Evolutionary conservation across 2,797 vertebrate genomes (phyloP).

Genomic region (Simalia tracyae): DNA sequence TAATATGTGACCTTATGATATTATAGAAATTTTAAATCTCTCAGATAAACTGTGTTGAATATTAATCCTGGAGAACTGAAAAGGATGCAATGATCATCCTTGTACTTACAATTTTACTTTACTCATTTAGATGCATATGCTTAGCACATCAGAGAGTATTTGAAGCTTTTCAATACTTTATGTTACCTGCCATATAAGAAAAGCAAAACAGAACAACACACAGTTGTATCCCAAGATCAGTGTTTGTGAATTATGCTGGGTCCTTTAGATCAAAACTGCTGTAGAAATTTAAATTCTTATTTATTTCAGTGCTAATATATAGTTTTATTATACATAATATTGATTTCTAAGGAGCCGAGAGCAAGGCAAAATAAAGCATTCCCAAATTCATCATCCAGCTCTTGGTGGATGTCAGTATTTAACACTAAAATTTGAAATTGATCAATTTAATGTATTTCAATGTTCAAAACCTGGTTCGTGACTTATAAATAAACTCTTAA

Average conservation of each 20-base stretch:
- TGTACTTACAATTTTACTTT: neutral
- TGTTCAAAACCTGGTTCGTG: neutral
- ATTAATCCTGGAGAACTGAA: conserved; percentile 18
- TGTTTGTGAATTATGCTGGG: conserved; percentile 19
- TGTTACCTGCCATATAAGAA: neutral
- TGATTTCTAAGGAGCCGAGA: conserved; percentile 20
- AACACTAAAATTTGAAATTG: neutral
- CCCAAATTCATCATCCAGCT: conserved; percentile 31
- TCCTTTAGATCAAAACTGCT: conserved; percentile 28
- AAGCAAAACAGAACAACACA: neutral
- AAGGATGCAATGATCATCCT: neutral
- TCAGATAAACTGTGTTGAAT: conserved; percentile 40
- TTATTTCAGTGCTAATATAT: conserved; percentile 34
- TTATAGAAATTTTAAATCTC: conserved; percentile 26
- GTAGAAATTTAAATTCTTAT: conserved; percentile 25
- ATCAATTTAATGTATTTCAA: neutral
- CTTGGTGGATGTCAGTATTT: neutral
- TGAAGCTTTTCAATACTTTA: neutral
- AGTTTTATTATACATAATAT: conserved; percentile 29
- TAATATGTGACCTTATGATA: conserved; percentile 44
- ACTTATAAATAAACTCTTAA: neutral
- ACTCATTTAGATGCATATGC: neutral
- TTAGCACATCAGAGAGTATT: neutral
- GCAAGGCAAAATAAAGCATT: conserved; percentile 30
- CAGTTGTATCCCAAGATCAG: neutral